phyloP scores from a whole-genome alignment of 2,888 invertebrate species.

The Lasiommata megera region DNA sequence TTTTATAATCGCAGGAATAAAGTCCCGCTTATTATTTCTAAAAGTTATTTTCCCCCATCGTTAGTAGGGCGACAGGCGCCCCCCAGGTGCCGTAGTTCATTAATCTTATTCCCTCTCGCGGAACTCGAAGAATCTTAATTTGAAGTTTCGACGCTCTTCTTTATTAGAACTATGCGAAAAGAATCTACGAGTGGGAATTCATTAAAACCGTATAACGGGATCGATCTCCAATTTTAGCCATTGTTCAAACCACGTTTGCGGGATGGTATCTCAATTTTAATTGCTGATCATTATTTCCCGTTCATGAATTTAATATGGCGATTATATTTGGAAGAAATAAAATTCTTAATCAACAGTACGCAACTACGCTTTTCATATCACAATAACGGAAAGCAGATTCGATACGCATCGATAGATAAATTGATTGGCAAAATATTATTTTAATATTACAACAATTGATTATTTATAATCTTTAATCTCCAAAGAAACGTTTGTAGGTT shows the following conservation, averaged over 20 bases:
- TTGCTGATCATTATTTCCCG: slow-evolving; percentile 1
- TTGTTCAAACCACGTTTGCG: slow-evolving; percentile 22
- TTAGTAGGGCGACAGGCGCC: slow-evolving; percentile 53
- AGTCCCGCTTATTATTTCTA: slow-evolving; percentile 60
- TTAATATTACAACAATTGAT: no score
- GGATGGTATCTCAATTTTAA: slow-evolving; percentile 5
- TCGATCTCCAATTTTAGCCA: slow-evolving; percentile 39
- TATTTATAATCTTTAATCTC: no score
- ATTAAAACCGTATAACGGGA: slow-evolving; percentile 64
- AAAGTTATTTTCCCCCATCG: slow-evolving; percentile 61
- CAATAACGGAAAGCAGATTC: no score
- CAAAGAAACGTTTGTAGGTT: no score
- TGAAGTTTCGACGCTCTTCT: slow-evolving; percentile 78
- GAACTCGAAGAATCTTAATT: slow-evolving; percentile 81
- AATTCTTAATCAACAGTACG: no score
- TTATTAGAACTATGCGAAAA: slow-evolving; percentile 78
- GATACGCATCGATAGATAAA: no score
- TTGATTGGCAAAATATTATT: no score
- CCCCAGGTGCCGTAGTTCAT: slow-evolving; percentile 76
- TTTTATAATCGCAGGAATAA: slow-evolving; percentile 22
- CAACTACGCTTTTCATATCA: no score
- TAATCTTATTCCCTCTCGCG: slow-evolving; percentile 71
- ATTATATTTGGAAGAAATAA: neutral
- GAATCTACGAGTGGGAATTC: slow-evolving; percentile 67
- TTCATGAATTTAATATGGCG: neutral